phyloP scores from a whole-genome alignment of 1,140 invertebrate species.

The Camponotus pennsylvanicus region DNA sequence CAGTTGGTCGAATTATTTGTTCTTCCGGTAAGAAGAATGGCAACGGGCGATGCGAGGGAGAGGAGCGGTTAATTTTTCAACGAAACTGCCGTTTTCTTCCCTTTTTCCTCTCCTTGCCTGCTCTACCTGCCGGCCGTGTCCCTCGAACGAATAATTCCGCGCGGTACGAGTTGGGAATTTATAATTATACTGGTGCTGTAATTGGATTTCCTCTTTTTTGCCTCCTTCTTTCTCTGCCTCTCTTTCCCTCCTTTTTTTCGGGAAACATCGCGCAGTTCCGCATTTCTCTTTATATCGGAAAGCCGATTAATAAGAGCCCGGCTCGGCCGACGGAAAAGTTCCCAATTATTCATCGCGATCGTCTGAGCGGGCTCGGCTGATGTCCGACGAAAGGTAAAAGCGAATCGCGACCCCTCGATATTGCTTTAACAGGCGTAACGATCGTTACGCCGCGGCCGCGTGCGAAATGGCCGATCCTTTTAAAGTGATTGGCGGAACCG shows the following conservation, averaged over 20 bases:
- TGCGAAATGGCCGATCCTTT: slow-evolving; percentile 72
- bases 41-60: slow-evolving; percentile 11
- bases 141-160: slow-evolving; percentile 58
- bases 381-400: slow-evolving; percentile 64
- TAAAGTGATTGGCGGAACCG: slow-evolving; percentile 75
- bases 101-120: neutral
- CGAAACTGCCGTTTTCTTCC: slow-evolving; percentile 45
- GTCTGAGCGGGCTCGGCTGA: slow-evolving; percentile 27
- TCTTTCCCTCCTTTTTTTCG: slow-evolving; percentile 27
- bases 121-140: slow-evolving; percentile 9
- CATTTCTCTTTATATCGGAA: slow-evolving; percentile 57
- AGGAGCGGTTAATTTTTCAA: slow-evolving; percentile 60
- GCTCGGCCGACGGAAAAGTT: slow-evolving; percentile 47
- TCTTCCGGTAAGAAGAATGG: slow-evolving; percentile 59
- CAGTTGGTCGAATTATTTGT: slow-evolving; percentile 68
- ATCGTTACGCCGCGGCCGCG: slow-evolving; percentile 71
- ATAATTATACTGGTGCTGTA: slow-evolving; percentile 56
- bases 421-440: slow-evolving; percentile 74
- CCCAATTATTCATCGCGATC: slow-evolving; percentile 68
- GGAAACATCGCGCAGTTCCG: slow-evolving; percentile 31
- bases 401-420: slow-evolving; percentile 71
- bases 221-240: neutral
- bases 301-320: slow-evolving; percentile 58
- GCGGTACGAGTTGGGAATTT: slow-evolving; percentile 58
- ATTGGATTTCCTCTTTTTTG: slow-evolving; percentile 55